A percentile compares a stretch with the other conserved stretches of the same genome.
Evolutionary conservation across 2,797 vertebrate species (phyloP).

Genomic region (Malurus splendens): DNA sequence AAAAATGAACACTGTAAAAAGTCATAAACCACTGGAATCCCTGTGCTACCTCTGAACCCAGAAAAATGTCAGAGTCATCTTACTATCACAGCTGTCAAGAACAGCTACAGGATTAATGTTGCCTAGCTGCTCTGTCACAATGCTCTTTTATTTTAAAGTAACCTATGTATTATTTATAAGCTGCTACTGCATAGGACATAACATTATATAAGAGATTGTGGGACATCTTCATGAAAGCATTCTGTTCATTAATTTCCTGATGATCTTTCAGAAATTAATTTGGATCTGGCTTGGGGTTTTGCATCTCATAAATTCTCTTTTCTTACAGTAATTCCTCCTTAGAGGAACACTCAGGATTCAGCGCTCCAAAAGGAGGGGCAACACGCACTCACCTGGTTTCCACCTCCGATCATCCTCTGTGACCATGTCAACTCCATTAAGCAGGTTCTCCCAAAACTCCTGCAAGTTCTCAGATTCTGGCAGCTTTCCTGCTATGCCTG

Average conservation of each 20-base stretch:
- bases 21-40: background rate
- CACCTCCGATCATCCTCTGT: slow-evolving; percentile 93
- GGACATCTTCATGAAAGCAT: background rate
- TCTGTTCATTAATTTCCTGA: background rate
- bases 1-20: background rate
- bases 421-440: slow-evolving; percentile 93
- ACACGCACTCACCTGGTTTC: slow-evolving; percentile 82
- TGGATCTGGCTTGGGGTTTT: background rate
- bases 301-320: background rate
- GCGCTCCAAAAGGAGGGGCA: background rate
- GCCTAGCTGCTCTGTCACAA: background rate
- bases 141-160: background rate
- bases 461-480: slow-evolving; percentile 89
- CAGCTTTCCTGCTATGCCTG: slow-evolving; percentile 89
- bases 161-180: background rate
- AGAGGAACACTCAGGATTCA: background rate
- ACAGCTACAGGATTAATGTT: background rate
- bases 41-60: background rate
- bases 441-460: slow-evolving; percentile 96
- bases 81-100: background rate
- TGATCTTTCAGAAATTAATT: background rate
- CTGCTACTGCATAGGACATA: background rate
- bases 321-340: background rate
- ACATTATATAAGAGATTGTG: background rate
- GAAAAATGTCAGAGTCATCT: background rate